Evolutionary conservation across 2,888 invertebrate genomes (phyloP), one percentile per base, ranked within the genome.

Genomic region (Lysandra bellargus): DNA sequence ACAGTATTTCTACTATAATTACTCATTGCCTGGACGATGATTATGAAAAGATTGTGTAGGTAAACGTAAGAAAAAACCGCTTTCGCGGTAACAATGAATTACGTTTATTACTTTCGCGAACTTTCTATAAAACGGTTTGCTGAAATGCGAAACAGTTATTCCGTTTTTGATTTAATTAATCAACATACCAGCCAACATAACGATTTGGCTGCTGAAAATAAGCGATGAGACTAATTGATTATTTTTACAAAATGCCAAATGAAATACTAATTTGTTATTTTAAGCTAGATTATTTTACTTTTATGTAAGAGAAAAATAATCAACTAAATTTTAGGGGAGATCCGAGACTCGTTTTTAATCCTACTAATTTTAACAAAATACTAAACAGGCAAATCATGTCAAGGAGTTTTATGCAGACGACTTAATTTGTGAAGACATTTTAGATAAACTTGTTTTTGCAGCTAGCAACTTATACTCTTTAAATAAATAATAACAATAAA

Each of bases 61-160:
- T 57, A 12, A 74, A 74, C 44, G 7, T 40, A n/a, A 74, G 74
- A 79, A 78, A 76, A 78, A 79, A 74, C 78, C 61, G 80, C 81
- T 83, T 83, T 83, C 82, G 80, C 78, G 64, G 69, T 57, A 64
- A 80, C 80, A 81, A 81, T 81, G 78, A 74, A 74, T 74, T 74
- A 44, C 74, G 74, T 74, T 17, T n/a, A 44, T 74, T 74, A 60
- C 49, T 82, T 80, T 82, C 80, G 82, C 81, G 12, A 80, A 84
- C 85, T 84, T 84, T 84, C 84, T 84, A 82, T 80, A n/a, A 23
- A 74, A 74, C 74, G 40, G 44, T 74, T 74, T 74, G 74, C 74
- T 74, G 40, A 74, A 74, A 44, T 74, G 74, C 74, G 74, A 74
- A 74, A 74, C 74, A 44, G 17, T 74, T 44, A 74, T 23, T 17